Base-by-base conservation (phyloP, 2,113 vertebrate species). In the Gymnogyps californianus region DNA sequence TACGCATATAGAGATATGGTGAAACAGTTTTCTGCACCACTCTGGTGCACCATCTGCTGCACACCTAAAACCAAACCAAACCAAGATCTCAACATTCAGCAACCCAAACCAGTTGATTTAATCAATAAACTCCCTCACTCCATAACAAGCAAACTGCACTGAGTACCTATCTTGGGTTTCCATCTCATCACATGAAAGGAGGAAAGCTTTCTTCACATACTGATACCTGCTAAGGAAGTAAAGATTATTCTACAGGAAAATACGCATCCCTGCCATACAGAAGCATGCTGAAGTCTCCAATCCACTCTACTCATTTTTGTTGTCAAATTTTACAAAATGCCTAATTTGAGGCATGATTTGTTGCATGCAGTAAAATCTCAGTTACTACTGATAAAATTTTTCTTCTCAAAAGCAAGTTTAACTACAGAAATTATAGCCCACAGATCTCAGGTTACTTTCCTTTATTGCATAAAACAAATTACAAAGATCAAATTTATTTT, bases 1-100 rank as follows among this genome's bases (percentile, higher is more conserved):
- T 51, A 88, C 1, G 1, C 42, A 46, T 9, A 10, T 1, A 46
- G 19, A 67, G 54, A 49, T 52, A 52, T 0, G 0, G 31, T 24
- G 17, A 62, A 42, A 77, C 29, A 25, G 47, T 28, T 57, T 52
- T 58, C 54, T 74, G 31, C n/a, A 61, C 62, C 17, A 38, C 44
- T 38, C n/a, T 24, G 17, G 31, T 1, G n/a, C 40, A 58, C 25
- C 34, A 57, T 42, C n/a, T n/a, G n/a, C 42, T 58, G 16, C 44
- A 31, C 28, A 47, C 22, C 36, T 64, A 69, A 40, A 67, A 26
- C 44, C 59, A 85, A 88, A 76, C 5, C 29, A 55, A 57, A 82
- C 16, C 59, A 86, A 85, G n/a, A 65, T 38, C 71, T 92, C 76
- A 32, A 46, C 18, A 34, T 15, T 31, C 59, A 69, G 65, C 49